Conservation (phyloP, 1,140 invertebrate genomes). For the Musca domestica region DNA sequence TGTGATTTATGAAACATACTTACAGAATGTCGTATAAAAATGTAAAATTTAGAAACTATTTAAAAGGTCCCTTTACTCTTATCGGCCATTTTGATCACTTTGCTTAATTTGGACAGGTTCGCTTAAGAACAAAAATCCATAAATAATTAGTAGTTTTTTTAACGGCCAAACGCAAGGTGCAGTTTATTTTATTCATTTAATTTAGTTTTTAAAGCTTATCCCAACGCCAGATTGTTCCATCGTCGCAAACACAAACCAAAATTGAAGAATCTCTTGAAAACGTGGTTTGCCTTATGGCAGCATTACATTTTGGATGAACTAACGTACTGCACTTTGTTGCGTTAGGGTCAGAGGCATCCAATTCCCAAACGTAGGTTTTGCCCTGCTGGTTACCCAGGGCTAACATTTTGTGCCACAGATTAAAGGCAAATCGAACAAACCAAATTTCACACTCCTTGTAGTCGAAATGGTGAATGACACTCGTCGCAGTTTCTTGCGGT, state of each 20-base stretch:
- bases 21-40: no score
- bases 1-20: no score
- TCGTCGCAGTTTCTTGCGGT: conserved; percentile 42
- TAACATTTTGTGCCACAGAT: conserved; percentile 81
- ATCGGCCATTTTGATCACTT: no score
- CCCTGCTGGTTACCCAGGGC: conserved; percentile 91
- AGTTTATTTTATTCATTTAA: no score
- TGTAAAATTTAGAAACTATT: no score
- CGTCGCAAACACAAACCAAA: conserved; percentile 69
- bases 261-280: conserved; percentile 85
- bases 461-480: conserved; percentile 80
- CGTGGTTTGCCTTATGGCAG: conserved; percentile 86
- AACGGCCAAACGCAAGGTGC: no score
- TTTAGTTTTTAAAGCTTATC: conserved; percentile 55
- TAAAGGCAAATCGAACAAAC: conserved; percentile 95
- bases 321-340: conserved; percentile 74
- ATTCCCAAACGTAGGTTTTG: conserved; percentile 90
- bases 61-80: no score
- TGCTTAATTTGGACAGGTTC: no score
- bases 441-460: conserved; percentile 97
- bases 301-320: conserved; percentile 80
- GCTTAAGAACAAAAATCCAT: no score
- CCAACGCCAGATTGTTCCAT: conserved; percentile 95
- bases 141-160: no score
- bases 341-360: conserved; percentile 80